Percentiles rank a stretch among this genome's conserved stretches.
These are phyloP conservation scores for Hyposoter dolosus DNA, from an alignment of 2,888 invertebrate genomes.

Conservation along the genomic window DNA sequence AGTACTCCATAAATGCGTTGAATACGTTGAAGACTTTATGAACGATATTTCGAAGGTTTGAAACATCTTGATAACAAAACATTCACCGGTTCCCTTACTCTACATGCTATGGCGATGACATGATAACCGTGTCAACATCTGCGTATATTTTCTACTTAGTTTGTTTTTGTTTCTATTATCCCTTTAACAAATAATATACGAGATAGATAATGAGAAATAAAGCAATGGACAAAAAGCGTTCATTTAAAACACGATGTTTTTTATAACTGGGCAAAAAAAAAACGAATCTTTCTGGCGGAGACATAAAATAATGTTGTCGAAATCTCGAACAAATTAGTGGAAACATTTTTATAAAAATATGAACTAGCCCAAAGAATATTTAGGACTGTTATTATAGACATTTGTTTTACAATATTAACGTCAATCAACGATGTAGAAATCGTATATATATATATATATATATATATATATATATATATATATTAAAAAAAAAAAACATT, in stretches of 20 bases:
- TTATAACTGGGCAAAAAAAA: neutral
- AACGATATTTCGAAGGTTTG: slow-evolving; percentile 27
- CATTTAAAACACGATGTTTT: neutral
- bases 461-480: too few relatives aligned
- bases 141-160: slow-evolving; percentile 22
- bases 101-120: slow-evolving; percentile 29
- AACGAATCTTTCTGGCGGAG: neutral
- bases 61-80: slow-evolving; percentile 43
- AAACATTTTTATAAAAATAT: neutral
- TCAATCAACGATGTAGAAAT: neutral
- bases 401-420: neutral
- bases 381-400: neutral
- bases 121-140: slow-evolving; percentile 51
- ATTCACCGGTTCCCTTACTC: slow-evolving; percentile 1
- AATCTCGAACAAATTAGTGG: neutral
- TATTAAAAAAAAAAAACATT: too few relatives aligned
- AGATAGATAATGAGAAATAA: slow-evolving; percentile 25
- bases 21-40: neutral
- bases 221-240: neutral
- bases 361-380: too few relatives aligned
- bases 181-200: slow-evolving; percentile 23
- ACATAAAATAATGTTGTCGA: neutral
- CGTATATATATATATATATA: too few relatives aligned
- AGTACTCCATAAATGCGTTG: neutral
- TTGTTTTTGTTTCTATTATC: slow-evolving; percentile 36